Evolutionary conservation across 1,140 invertebrate species (phyloP).

Genomic region (Lutraria rhynchaena): DNA sequence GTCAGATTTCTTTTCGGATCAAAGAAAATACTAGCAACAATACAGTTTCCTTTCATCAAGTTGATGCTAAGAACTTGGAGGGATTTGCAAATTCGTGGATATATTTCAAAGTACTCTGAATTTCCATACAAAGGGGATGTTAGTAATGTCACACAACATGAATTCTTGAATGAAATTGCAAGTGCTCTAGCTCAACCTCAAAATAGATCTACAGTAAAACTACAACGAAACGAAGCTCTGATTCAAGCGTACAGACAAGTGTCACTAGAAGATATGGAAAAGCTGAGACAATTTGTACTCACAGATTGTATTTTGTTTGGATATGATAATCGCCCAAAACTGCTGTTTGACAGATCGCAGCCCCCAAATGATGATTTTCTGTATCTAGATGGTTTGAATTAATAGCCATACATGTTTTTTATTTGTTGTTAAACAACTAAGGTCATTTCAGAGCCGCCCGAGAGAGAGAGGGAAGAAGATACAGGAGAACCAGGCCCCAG

Average conservation of each 20-base stretch:
- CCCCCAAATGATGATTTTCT: not conserved
- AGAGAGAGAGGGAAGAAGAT: too few species aligned
- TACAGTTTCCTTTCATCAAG: conserved; percentile 25
- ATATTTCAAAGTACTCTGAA: conserved; percentile 13
- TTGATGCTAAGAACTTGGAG: conserved; percentile 21
- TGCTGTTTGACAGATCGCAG: conserved; percentile 16
- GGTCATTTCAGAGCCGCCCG: too few species aligned
- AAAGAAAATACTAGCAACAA: not conserved
- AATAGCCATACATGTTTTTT: too few species aligned
- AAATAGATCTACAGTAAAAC: not conserved
- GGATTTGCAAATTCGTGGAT: conserved; percentile 42
- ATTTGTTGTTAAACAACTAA: too few species aligned
- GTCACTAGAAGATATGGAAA: not conserved
- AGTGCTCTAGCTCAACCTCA: not conserved
- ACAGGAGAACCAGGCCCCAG: too few species aligned
- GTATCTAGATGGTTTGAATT: not conserved
- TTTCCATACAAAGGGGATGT: conserved; percentile 27
- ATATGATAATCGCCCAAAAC: conserved; percentile 30
- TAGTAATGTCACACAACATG: not conserved
- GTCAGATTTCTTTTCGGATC: not conserved
- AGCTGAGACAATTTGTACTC: conserved; percentile 14
- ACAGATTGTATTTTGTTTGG: conserved; percentile 45
- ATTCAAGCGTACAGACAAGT: conserved; percentile 28
- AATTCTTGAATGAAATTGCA: not conserved
- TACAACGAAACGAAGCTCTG: conserved; percentile 31